phyloP scores from a whole-genome alignment of 2,888 invertebrate species.

The Abrostola tripartita region DNA sequence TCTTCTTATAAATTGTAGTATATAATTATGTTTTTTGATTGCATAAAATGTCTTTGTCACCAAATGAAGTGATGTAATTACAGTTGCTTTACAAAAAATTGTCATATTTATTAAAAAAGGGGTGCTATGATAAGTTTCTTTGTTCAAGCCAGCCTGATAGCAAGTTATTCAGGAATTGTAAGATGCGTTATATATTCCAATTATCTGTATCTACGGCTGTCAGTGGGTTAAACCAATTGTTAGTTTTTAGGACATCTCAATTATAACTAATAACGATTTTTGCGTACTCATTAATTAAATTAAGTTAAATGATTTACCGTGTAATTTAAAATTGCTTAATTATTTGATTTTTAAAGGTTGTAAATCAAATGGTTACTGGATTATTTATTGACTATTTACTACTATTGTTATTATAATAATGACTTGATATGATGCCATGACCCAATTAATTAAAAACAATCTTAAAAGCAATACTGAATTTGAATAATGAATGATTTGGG shows the following conservation, averaged over 20 bases:
- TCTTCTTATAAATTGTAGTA: background rate
- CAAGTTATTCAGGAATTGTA: conserved; percentile 31
- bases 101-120: background rate
- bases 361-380: conserved; percentile 16
- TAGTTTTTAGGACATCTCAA: conserved; percentile 44
- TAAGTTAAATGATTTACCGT: conserved; percentile 17
- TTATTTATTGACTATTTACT: conserved; percentile 18
- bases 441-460: conserved; percentile 19
- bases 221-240: conserved; percentile 30
- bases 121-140: conserved; percentile 27
- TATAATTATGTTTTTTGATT: background rate
- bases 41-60: background rate
- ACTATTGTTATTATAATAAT: conserved; percentile 14
- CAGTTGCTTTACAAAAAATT: background rate
- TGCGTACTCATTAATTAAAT: conserved; percentile 18
- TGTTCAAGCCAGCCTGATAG: conserved; percentile 29
- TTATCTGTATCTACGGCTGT: conserved; percentile 32
- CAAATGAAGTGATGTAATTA: conserved; percentile 13
- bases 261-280: conserved; percentile 31
- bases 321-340: conserved; percentile 16
- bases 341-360: conserved; percentile 7
- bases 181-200: conserved; percentile 35
- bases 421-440: conserved; percentile 8
- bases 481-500: background rate
- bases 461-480: conserved; percentile 17